Evolutionary conservation across 2,888 invertebrate genomes (phyloP).

Genomic region (Chrysomela aeneicollis): DNA sequence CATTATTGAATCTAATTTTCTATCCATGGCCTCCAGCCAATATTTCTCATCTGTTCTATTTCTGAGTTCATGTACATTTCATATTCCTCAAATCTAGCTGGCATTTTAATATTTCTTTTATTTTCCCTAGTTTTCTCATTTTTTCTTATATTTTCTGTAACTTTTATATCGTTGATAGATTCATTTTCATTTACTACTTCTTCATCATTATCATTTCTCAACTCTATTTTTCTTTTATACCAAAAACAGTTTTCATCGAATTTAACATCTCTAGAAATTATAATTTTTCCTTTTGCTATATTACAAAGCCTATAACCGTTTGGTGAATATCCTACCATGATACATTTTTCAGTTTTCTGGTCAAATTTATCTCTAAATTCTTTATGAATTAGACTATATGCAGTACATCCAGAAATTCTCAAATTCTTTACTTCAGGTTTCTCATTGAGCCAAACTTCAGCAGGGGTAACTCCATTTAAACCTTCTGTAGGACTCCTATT

Average conservation of each 20-base stretch:
- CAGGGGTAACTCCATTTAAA: too few species aligned
- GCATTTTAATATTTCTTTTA: too few species aligned
- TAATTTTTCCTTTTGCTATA: conserved; percentile 16
- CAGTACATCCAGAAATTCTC: conserved; percentile 26
- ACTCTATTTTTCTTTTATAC: conserved; percentile 10
- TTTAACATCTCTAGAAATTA: conserved; percentile 21
- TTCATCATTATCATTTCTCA: too few species aligned
- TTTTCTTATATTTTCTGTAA: too few species aligned
- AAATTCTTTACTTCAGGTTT: conserved; percentile 29
- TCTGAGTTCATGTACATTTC: conserved; percentile 13
- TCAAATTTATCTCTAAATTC: conserved; percentile 34
- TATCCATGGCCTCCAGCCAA: neutral
- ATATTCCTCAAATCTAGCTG: too few species aligned
- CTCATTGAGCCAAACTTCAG: conserved; percentile 28
- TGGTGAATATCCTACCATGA: conserved; percentile 25
- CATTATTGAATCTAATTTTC: conserved; percentile 15
- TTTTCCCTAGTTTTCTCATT: too few species aligned
- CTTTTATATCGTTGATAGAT: conserved; percentile 19
- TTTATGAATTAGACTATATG: conserved; percentile 25
- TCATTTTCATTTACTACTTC: neutral
- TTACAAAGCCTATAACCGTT: conserved; percentile 23
- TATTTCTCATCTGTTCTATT: neutral
- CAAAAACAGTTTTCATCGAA: conserved; percentile 27
- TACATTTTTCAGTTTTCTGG: conserved; percentile 19
- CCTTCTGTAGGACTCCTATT: too few species aligned